phyloP scores from a whole-genome alignment of 2,888 invertebrate genomes.

The Dendrolimus pini region DNA sequence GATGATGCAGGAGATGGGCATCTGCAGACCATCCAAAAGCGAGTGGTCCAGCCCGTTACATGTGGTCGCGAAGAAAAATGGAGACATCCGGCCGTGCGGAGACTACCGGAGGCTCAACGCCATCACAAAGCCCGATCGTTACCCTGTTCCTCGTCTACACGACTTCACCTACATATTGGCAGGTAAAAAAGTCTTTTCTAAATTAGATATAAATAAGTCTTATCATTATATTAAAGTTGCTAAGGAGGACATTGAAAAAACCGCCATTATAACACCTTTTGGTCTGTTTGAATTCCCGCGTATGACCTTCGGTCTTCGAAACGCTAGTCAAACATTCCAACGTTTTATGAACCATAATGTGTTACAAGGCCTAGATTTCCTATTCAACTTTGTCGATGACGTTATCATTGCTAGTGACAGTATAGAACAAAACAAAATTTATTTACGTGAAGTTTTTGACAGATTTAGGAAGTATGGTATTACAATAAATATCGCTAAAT shows the following conservation, averaged over 20 bases:
- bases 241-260: too few relatives aligned
- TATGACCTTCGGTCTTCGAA: too few relatives aligned
- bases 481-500: neutral
- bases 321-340: too few relatives aligned
- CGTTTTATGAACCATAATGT: constrained; percentile 11
- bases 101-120: constrained; percentile 5
- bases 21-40: constrained; percentile 43
- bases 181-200: constrained; percentile 3
- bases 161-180: constrained; percentile 7
- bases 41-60: constrained; percentile 35
- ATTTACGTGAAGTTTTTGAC: neutral
- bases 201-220: constrained; percentile 7
- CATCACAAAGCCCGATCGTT: constrained; percentile 6
- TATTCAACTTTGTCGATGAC: constrained; percentile 29
- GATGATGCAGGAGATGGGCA: constrained; percentile 32
- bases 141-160: constrained; percentile 6
- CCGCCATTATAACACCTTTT: constrained; percentile 7
- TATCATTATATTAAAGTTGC: constrained; percentile 4
- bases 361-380: constrained; percentile 10
- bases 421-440: neutral
- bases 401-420: constrained; percentile 6
- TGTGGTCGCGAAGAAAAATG: constrained; percentile 15
- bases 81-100: constrained; percentile 10
- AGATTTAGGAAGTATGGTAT: neutral
- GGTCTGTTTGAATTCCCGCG: constrained; percentile 2